These are phyloP conservation scores for Atherinosoma microstoma DNA, from an alignment of 2,797 vertebrate species.

Conservation along the genomic window DNA sequence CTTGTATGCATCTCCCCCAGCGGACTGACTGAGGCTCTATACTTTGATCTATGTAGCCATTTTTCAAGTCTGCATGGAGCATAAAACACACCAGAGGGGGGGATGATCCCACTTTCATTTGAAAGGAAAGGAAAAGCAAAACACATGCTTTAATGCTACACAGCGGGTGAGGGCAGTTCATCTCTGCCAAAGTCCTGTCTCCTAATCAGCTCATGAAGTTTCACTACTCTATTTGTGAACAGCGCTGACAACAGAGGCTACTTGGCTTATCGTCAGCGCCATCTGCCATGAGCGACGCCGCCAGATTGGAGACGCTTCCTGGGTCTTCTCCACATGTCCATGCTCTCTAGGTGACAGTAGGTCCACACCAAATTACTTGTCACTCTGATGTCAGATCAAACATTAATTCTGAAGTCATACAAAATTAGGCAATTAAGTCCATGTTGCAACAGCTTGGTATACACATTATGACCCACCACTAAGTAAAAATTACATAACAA, in stretches of 20 bases:
- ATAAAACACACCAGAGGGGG: constrained; percentile 14
- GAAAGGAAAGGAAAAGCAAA: constrained; percentile 48
- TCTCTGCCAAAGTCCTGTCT: constrained; percentile 59
- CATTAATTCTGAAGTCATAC: constrained; percentile 1
- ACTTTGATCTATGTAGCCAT: constrained; percentile 57
- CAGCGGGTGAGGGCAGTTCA: constrained; percentile 56
- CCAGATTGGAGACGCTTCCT: constrained; percentile 74
- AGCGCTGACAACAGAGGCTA: constrained; percentile 49
- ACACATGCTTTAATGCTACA: constrained; percentile 60
- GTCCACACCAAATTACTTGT: constrained; percentile 60
- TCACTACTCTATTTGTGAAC: constrained; percentile 59
- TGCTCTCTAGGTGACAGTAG: constrained; percentile 52
- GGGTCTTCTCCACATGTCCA: constrained; percentile 71
- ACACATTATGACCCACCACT: constrained; percentile 28
- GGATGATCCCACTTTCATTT: constrained; percentile 31
- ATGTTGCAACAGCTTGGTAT: constrained; percentile 37
- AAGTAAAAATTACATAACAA: constrained; percentile 39
- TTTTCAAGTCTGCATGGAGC: constrained; percentile 46
- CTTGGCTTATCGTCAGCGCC: constrained; percentile 64
- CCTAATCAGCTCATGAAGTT: constrained; percentile 61
- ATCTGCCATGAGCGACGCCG: constrained; percentile 64
- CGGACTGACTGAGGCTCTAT: constrained; percentile 27
- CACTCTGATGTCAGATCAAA: constrained; percentile 60
- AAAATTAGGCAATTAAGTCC: constrained; percentile 5
- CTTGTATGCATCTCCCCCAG: constrained; percentile 33